These are phyloP conservation scores for Caenorhabditis inopinata DNA, from an alignment of 1,140 invertebrate genomes.

Conservation along the genomic window DNA sequence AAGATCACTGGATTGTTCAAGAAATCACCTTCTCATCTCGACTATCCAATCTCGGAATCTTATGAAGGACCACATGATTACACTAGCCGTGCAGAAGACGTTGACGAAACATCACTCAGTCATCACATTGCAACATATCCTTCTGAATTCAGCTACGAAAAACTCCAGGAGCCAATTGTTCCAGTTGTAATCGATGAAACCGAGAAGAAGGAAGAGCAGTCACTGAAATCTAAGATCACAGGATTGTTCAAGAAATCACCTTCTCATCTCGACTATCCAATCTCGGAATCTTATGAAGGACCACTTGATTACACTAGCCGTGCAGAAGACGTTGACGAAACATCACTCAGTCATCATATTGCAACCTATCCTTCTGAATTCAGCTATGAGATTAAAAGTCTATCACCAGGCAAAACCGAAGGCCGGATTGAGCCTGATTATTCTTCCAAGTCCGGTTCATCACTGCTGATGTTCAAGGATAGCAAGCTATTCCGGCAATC, in stretches of 20 bases:
- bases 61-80: slow-evolving; percentile 36
- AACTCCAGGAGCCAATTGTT: slow-evolving; percentile 16
- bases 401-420: too few relatives aligned
- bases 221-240: slow-evolving; percentile 7
- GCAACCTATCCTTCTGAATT: slow-evolving; percentile 18
- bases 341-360: slow-evolving; percentile 10
- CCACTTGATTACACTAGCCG: slow-evolving; percentile 1
- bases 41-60: slow-evolving; percentile 35
- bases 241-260: slow-evolving; percentile 40
- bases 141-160: not conserved
- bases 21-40: slow-evolving; percentile 7
- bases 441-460: not conserved
- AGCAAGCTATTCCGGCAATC: not conserved
- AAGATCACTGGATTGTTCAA: slow-evolving; percentile 40
- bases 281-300: slow-evolving; percentile 37
- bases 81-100: not conserved
- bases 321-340: not conserved
- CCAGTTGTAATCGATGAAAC: not conserved
- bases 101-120: slow-evolving; percentile 30
- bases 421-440: too few relatives aligned
- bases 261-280: slow-evolving; percentile 38
- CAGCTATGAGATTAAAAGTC: slow-evolving; percentile 22
- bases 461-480: not conserved
- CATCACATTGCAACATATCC: slow-evolving; percentile 32
- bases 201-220: not conserved